These are phyloP conservation scores for Otolemur garnettii DNA, from an alignment of 2,113 vertebrate genomes.

Conservation along the genomic window DNA sequence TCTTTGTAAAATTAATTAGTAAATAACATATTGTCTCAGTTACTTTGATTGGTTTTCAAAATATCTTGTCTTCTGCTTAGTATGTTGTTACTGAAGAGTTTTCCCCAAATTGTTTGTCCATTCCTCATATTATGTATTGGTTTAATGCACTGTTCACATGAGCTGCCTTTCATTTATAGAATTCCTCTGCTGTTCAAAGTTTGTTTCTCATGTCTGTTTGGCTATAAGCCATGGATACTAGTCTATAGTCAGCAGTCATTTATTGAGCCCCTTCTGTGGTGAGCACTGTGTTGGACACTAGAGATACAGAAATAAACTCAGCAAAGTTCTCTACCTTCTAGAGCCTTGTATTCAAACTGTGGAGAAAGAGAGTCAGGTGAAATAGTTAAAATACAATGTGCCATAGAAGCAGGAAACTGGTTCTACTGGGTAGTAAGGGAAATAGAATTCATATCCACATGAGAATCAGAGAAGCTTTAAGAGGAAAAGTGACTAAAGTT, in stretches of 20 bases:
- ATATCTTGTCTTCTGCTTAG: neutral
- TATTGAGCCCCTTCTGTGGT: neutral
- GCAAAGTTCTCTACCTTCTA: neutral
- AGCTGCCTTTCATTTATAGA: neutral
- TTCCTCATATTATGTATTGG: neutral
- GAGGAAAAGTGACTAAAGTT: neutral
- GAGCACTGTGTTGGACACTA: neutral
- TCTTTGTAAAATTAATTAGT: neutral
- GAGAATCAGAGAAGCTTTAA: neutral
- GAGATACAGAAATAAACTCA: neutral
- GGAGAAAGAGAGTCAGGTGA: neutral
- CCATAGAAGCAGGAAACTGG: neutral
- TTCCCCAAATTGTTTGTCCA: neutral
- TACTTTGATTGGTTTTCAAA: slow-evolving; percentile 6
- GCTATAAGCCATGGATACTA: neutral
- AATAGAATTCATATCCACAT: neutral
- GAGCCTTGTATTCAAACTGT: neutral
- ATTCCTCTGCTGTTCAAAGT: neutral
- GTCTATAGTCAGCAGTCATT: neutral
- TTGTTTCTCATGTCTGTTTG: neutral
- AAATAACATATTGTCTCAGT: neutral
- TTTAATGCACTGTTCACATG: neutral
- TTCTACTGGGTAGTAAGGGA: neutral
- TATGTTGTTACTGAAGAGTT: neutral
- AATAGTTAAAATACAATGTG: neutral